These are phyloP conservation scores for Anagrus nilaparvatae DNA, from an alignment of 1,140 invertebrate genomes.

Conservation along the genomic window DNA sequence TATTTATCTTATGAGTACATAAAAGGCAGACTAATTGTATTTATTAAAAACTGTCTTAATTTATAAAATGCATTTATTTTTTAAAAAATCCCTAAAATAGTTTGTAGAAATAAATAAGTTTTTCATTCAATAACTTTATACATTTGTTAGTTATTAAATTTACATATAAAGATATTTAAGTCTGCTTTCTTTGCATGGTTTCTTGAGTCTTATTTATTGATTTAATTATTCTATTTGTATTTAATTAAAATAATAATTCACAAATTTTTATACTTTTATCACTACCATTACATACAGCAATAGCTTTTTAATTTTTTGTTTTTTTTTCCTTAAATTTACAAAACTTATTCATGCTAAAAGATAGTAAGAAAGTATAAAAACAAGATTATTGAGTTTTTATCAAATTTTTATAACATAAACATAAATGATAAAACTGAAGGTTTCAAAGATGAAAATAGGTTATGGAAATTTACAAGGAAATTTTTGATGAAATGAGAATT, in stretches of 20 bases:
- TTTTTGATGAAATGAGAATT: constrained; percentile 15
- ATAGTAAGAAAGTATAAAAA: constrained; percentile 46
- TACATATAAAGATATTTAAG: too few species aligned
- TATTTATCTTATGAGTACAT: too few species aligned
- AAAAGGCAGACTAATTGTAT: too few species aligned
- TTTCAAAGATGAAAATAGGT: constrained; percentile 11
- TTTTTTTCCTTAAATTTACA: constrained; percentile 37
- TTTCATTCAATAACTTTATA: too few species aligned
- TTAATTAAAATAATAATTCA: constrained; percentile 28
- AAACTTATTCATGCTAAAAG: constrained; percentile 39
- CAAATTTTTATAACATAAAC: constrained; percentile 32
- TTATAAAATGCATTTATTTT: too few species aligned
- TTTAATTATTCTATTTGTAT: too few species aligned
- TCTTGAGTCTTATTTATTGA: too few species aligned
- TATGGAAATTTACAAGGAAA: constrained; percentile 17
- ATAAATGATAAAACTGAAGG: constrained; percentile 25
- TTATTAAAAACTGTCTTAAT: too few species aligned
- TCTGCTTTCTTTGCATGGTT: too few species aligned
- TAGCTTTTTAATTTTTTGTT: constrained; percentile 23
- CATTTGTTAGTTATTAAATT: too few species aligned
- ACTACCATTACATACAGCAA: constrained; percentile 29
- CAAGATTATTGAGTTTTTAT: constrained; percentile 36
- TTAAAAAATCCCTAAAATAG: too few species aligned
- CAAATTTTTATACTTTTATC: constrained; percentile 27
- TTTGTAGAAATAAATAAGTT: too few species aligned